A percentile compares a stretch with the other conserved stretches of the same genome.
Evolutionary conservation across 2,888 invertebrate species (phyloP).

Genomic region (Punctoribates punctum): DNA sequence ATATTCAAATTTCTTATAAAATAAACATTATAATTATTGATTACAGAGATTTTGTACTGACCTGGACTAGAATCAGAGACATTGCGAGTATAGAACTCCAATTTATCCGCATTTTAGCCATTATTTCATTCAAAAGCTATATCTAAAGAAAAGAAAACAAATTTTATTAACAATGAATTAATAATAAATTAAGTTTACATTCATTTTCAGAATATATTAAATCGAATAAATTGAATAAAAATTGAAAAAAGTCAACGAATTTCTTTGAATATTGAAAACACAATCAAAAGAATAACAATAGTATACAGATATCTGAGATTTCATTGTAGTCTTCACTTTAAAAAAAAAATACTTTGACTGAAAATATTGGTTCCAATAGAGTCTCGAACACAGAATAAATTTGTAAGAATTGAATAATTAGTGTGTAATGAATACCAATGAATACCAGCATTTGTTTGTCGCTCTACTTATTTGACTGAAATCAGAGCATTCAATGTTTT

Average conservation of each 20-base stretch:
- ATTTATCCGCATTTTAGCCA: background rate
- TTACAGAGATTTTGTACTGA: background rate
- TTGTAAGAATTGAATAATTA: background rate
- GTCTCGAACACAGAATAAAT: background rate
- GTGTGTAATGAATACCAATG: background rate
- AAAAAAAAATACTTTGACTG: no score
- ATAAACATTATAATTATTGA: no score
- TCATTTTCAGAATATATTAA: no score
- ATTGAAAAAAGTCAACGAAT: no score
- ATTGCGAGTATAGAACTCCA: background rate
- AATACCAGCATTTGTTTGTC: slow-evolving; percentile 15
- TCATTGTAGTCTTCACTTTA: no score
- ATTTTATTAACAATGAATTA: background rate
- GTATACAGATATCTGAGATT: no score
- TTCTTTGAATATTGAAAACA: no score
- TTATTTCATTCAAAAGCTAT: background rate
- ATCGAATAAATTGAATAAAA: no score
- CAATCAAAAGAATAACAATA: no score
- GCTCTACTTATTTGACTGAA: slow-evolving; percentile 13
- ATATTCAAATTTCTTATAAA: no score
- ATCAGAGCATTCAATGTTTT: slow-evolving; percentile 10
- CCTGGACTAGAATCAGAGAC: slow-evolving; percentile 24
- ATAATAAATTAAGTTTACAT: no score
- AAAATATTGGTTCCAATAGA: no score
- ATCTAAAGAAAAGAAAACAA: background rate